Evolutionary conservation across 2,797 vertebrate species (phyloP).

Genomic region (Rhabdophis nuchalis): DNA sequence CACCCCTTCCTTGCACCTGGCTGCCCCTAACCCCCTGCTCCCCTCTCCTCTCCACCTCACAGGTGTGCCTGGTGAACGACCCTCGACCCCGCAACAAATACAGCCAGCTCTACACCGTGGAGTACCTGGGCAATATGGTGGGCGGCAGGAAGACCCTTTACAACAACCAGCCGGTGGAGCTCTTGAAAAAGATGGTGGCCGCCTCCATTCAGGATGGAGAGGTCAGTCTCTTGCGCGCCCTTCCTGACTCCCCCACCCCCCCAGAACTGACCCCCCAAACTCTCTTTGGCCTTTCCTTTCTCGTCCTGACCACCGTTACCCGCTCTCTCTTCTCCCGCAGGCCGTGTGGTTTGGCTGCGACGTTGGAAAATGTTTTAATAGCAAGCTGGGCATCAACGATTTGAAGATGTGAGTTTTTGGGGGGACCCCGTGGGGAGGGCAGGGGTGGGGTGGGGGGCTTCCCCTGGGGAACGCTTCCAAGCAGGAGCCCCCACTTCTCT

Average conservation of each 20-base stretch:
- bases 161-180: conserved; percentile 91
- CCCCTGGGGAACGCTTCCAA: background rate
- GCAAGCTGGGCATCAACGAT: conserved; percentile 96
- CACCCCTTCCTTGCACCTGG: no score
- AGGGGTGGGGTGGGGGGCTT: background rate
- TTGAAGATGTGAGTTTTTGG: conserved; percentile 89
- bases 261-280: fast-evolving
- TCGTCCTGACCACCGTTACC: background rate
- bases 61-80: conserved; percentile 96
- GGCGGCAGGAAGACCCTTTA: conserved; percentile 85
- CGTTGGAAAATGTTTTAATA: conserved; percentile 93
- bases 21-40: background rate
- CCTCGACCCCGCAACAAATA: conserved; percentile 90
- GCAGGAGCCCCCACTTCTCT: background rate
- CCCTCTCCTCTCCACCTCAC: background rate
- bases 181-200: conserved; percentile 88
- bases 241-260: fast-evolving
- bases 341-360: conserved; percentile 99
- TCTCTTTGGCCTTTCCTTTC: no score
- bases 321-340: conserved; percentile 60
- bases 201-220: conserved; percentile 92
- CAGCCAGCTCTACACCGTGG: conserved; percentile 88
- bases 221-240: conserved; percentile 67
- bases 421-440: fast-evolving
- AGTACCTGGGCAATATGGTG: conserved; percentile 93